Evolutionary conservation across 2,113 vertebrate species (phyloP).

Genomic region (Brachyhypopomus gauderio): DNA sequence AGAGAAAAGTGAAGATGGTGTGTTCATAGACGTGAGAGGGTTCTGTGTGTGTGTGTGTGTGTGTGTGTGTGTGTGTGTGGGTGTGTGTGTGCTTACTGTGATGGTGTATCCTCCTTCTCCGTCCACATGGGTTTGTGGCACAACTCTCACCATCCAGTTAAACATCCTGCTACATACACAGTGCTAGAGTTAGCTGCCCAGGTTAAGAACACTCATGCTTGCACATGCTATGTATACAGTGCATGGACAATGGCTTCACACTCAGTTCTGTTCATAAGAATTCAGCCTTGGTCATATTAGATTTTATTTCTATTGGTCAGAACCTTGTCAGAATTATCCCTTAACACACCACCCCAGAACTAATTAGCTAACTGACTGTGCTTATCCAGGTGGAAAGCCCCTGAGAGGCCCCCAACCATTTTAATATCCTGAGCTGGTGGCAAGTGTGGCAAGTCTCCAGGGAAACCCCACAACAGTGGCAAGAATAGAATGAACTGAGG

Average conservation of each 20-base stretch:
- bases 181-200: background rate
- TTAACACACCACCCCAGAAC: background rate
- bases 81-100: slow-evolving; percentile 41
- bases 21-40: background rate
- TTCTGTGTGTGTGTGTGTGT: background rate
- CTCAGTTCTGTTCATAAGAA: background rate
- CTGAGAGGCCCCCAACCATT: background rate
- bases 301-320: background rate
- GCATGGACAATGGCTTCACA: slow-evolving; percentile 38
- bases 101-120: slow-evolving; percentile 10
- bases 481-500: slow-evolving; percentile 34
- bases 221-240: background rate
- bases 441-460: slow-evolving; percentile 10
- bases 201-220: background rate
- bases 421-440: background rate
- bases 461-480: slow-evolving; percentile 29
- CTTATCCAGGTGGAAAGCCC: slow-evolving; percentile 16
- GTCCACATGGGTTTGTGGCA: slow-evolving; percentile 52
- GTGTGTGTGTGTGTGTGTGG: slow-evolving; percentile 11
- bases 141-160: slow-evolving; percentile 66
- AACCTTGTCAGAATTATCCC: too few species aligned
- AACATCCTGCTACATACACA: slow-evolving; percentile 59
- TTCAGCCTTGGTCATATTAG: background rate
- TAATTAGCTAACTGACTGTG: background rate
- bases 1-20: background rate